Percentiles rank a stretch among this genome's conserved stretches.
phyloP scores from a whole-genome alignment of 2,113 vertebrate species.

The Vulpes ferrilata region DNA sequence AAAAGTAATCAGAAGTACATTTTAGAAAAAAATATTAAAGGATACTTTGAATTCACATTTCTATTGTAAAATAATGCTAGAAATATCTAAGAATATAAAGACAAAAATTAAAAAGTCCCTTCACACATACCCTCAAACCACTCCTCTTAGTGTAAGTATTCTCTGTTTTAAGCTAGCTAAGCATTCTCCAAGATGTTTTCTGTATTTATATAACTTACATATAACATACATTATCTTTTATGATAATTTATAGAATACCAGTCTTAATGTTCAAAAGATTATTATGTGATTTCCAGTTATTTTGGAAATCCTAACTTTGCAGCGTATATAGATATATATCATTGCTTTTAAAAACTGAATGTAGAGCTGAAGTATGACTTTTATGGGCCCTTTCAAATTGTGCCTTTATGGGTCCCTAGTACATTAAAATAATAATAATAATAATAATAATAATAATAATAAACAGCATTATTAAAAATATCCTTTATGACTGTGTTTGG shows the following conservation, averaged over 20 bases:
- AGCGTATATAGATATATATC: background rate
- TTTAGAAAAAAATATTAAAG: background rate
- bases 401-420: background rate
- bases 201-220: background rate
- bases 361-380: background rate
- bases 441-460: background rate
- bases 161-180: background rate
- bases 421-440: background rate
- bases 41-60: background rate
- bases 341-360: constrained; percentile 4
- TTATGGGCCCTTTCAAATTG: background rate
- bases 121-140: background rate
- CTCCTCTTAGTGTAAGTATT: background rate
- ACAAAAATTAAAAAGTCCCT: background rate
- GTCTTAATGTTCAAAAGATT: constrained; percentile 1
- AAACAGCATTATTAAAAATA: background rate
- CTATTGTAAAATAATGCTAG: background rate
- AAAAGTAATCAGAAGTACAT: background rate
- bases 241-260: background rate
- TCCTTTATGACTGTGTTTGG: background rate
- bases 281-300: background rate
- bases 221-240: background rate
- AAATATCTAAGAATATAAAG: background rate
- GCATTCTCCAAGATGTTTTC: background rate
- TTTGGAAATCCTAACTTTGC: background rate